Conservation (phyloP, 1,140 invertebrate genomes). For the Drosophila arawakana region DNA sequence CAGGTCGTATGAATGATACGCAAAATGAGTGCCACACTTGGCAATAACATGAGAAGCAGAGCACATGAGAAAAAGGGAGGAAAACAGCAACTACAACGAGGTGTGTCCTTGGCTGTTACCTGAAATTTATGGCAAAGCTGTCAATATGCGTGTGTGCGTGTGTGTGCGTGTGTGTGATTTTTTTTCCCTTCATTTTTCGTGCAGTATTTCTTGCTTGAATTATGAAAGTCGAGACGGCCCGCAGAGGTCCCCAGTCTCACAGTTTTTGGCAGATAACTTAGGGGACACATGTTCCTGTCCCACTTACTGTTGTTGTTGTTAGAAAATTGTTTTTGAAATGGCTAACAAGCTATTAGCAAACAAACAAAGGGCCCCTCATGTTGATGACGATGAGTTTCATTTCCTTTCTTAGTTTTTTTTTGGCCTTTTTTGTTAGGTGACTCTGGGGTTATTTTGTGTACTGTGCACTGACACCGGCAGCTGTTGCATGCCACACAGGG, state of each 20-base stretch:
- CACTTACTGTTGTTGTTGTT: slow-evolving; percentile 50
- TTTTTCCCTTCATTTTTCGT: slow-evolving; percentile 2
- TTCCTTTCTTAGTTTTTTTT: neutral
- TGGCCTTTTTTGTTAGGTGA: neutral
- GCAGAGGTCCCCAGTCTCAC: neutral
- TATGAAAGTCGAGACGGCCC: slow-evolving; percentile 42
- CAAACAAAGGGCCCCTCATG: slow-evolving; percentile 67
- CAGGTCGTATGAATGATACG: slow-evolving; percentile 57
- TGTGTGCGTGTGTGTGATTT: slow-evolving; percentile 13
- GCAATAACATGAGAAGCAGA: slow-evolving; percentile 10
- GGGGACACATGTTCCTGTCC: slow-evolving; percentile 62
- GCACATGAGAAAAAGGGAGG: neutral
- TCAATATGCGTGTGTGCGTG: slow-evolving; percentile 51
- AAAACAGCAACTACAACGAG: slow-evolving; percentile 2
- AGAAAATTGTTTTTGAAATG: slow-evolving; percentile 81
- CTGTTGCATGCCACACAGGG: slow-evolving; percentile 35
- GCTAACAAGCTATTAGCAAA: slow-evolving; percentile 81
- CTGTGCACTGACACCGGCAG: slow-evolving; percentile 25
- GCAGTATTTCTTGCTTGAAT: slow-evolving; percentile 39
- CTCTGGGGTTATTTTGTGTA: slow-evolving; percentile 1
- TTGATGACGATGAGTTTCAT: slow-evolving; percentile 43
- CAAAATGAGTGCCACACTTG: slow-evolving; percentile 38
- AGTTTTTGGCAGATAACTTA: slow-evolving; percentile 22
- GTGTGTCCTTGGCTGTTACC: slow-evolving; percentile 49
- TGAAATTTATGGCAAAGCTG: slow-evolving; percentile 74